Evolutionary conservation across 2,113 vertebrate genomes (phyloP).

Genomic region (Lophura nycthemera): DNA sequence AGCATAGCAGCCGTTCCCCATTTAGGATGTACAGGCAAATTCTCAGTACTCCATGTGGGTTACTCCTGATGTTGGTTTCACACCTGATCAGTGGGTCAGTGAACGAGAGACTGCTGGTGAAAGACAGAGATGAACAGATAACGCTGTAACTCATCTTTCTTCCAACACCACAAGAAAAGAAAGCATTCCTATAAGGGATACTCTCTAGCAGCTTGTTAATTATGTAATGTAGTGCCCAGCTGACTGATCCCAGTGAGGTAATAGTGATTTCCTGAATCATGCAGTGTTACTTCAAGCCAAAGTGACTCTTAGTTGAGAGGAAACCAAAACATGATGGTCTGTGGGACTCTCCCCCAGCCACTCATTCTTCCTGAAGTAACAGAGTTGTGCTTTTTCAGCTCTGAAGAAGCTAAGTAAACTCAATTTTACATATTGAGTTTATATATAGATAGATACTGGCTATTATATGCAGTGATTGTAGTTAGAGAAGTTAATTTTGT

Average conservation of each 20-base stretch:
- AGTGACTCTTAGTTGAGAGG: not conserved
- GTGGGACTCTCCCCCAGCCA: not conserved
- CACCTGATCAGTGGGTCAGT: not conserved
- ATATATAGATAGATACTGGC: not conserved
- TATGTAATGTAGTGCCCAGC: not conserved
- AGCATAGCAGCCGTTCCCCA: not conserved
- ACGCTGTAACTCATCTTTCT: accelerated
- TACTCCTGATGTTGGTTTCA: not conserved
- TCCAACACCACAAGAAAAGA: not conserved
- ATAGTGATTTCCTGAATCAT: not conserved
- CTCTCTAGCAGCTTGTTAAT: not conserved
- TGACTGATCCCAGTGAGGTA: not conserved
- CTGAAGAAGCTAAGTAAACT: not conserved
- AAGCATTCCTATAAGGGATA: not conserved
- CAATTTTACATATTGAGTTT: not conserved
- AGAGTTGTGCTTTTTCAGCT: not conserved
- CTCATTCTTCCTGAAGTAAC: not conserved
- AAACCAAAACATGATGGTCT: not conserved
- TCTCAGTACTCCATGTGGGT: no score
- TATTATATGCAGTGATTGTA: not conserved
- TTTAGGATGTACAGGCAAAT: not conserved
- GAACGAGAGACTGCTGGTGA: not conserved
- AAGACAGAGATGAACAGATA: accelerated
- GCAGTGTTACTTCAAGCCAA: not conserved
- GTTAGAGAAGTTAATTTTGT: not conserved